Conservation (phyloP, 2,113 vertebrate species). For the Engystomops pustulosus region DNA sequence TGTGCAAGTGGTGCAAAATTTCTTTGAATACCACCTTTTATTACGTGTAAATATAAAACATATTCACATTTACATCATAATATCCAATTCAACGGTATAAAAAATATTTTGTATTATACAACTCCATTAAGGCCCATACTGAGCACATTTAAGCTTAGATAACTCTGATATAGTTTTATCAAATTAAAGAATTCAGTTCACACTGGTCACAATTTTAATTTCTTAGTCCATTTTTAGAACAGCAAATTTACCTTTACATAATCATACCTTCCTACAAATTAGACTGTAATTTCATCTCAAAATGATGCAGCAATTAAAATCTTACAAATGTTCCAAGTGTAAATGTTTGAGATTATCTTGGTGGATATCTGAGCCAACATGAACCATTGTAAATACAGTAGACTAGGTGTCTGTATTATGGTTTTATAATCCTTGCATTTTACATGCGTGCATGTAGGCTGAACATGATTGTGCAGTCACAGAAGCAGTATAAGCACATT, state of each 20-base stretch:
- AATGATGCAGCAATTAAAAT: not conserved
- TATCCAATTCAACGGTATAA: no score
- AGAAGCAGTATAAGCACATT: no score
- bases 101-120: no score
- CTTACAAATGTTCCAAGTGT: not conserved
- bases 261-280: not conserved
- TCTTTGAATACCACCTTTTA: no score
- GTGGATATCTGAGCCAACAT: not conserved
- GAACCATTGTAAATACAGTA: not conserved
- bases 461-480: no score
- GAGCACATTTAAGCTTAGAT: no score
- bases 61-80: no score
- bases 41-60: no score
- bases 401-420: not conserved
- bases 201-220: not conserved
- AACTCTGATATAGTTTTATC: no score
- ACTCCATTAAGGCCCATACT: no score
- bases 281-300: not conserved
- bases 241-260: not conserved
- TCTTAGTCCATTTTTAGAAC: conserved; percentile 9
- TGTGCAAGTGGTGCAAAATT: no score
- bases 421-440: not conserved
- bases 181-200: no score
- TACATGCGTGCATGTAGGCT: not conserved
- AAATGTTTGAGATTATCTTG: not conserved